These are phyloP conservation scores for Gallinago undulata DNA, from an alignment of 2,113 vertebrate genomes.

Conservation along the genomic window DNA sequence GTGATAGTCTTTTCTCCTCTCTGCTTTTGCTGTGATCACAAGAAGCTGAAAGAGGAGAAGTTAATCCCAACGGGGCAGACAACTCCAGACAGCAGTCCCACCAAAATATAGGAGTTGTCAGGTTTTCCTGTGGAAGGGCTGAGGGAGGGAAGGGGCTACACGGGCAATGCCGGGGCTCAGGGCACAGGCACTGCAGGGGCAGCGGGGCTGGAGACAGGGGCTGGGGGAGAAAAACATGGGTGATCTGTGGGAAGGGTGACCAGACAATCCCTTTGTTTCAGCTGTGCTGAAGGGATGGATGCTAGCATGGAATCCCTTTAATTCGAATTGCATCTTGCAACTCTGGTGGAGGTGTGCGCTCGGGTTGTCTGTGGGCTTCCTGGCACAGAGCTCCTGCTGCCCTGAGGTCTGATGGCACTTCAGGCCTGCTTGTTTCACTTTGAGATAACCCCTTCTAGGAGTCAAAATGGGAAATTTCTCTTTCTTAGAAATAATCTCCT, in stretches of 20 bases:
- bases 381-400: not conserved
- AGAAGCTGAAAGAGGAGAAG: not conserved
- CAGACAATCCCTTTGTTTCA: not conserved
- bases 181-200: not conserved
- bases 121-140: not conserved
- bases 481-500: not conserved
- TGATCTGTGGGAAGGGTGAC: no score
- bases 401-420: not conserved
- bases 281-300: not conserved
- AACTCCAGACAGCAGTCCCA: not conserved
- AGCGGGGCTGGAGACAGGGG: not conserved
- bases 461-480: not conserved
- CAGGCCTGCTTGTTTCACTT: not conserved
- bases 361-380: fast-evolving
- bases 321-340: not conserved
- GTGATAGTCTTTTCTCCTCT: not conserved
- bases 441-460: not conserved
- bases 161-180: not conserved
- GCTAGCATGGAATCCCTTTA: fast-evolving
- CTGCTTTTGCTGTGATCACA: not conserved
- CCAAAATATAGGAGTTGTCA: not conserved
- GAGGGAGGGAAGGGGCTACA: not conserved
- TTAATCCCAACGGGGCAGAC: not conserved
- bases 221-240: fast-evolving
- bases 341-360: fast-evolving